Conservation (phyloP, 2,797 vertebrate species). For the Oreonectes daqikongensis region DNA sequence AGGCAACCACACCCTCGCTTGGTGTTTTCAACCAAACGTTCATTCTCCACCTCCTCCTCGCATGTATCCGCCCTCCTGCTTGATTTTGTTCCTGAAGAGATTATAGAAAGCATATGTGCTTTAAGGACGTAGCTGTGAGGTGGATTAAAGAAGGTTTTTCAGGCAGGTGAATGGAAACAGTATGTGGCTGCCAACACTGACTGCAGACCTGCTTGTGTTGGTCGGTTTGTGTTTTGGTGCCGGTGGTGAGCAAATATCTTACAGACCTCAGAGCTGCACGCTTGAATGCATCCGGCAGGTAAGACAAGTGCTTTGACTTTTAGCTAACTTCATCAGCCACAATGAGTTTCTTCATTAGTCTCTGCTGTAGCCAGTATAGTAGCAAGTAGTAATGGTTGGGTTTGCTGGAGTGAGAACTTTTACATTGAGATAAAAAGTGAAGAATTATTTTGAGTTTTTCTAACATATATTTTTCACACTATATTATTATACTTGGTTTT, state of each 20-base stretch:
- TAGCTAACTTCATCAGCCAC: background rate
- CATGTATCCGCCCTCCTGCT: slow-evolving; percentile 3
- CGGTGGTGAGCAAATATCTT: slow-evolving; percentile 22
- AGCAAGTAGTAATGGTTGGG: no score
- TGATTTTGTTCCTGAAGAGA: background rate
- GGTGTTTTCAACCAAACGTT: background rate
- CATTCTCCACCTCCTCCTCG: slow-evolving; percentile 3
- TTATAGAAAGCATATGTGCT: background rate
- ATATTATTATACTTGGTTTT: no score
- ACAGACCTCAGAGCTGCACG: slow-evolving; percentile 70
- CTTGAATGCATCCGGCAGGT: slow-evolving; percentile 74
- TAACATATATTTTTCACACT: no score
- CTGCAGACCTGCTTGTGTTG: slow-evolving; percentile 51
- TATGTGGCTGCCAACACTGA: slow-evolving; percentile 64
- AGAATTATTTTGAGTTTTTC: no score
- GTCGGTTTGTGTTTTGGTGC: slow-evolving; percentile 21
- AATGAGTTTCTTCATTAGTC: background rate
- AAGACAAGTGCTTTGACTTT: slow-evolving; percentile 5
- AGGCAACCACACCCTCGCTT: slow-evolving; percentile 67
- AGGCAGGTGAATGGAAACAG: slow-evolving; percentile 25
- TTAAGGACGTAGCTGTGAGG: background rate
- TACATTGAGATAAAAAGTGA: no score
- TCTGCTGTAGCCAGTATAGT: background rate
- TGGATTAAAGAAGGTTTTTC: background rate
- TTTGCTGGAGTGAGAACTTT: no score